Evolutionary conservation across 2,888 invertebrate species (phyloP).

Genomic region (Phalangium opilio): DNA sequence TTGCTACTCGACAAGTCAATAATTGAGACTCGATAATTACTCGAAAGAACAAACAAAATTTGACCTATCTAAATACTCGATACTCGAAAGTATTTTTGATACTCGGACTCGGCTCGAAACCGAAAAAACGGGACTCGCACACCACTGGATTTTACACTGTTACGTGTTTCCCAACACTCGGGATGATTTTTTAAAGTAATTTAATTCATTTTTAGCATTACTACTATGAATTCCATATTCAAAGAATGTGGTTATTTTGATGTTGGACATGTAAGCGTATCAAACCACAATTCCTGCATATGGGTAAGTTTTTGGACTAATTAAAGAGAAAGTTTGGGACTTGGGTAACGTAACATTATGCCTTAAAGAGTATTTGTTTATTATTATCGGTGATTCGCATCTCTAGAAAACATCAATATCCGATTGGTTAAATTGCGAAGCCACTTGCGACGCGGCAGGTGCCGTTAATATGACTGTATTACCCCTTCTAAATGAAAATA

Average conservation of each 20-base stretch:
- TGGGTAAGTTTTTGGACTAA: conserved; percentile 1
- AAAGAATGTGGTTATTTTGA: conserved; percentile 1
- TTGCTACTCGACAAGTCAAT: too few relatives aligned
- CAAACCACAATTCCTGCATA: background rate
- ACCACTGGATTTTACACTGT: too few relatives aligned
- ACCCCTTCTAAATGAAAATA: conserved; percentile 28
- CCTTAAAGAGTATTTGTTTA: background rate
- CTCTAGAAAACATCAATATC: conserved; percentile 23
- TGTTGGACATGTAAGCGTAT: background rate
- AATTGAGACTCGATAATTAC: too few relatives aligned
- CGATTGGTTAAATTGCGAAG: conserved; percentile 39
- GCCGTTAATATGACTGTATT: conserved; percentile 37
- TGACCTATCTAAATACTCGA: too few relatives aligned
- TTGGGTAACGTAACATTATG: background rate
- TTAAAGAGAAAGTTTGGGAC: background rate
- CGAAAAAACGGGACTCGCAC: too few relatives aligned
- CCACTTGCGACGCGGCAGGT: conserved; percentile 38
- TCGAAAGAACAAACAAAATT: too few relatives aligned
- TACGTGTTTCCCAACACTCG: too few relatives aligned
- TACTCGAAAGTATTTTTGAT: too few relatives aligned
- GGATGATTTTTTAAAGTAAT: too few relatives aligned
- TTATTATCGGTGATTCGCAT: background rate
- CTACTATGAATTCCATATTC: background rate
- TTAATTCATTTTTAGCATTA: background rate
- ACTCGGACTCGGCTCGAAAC: too few relatives aligned